Evolutionary conservation across 2,888 invertebrate species (phyloP).

Genomic region (Andricus quercusramuli): DNA sequence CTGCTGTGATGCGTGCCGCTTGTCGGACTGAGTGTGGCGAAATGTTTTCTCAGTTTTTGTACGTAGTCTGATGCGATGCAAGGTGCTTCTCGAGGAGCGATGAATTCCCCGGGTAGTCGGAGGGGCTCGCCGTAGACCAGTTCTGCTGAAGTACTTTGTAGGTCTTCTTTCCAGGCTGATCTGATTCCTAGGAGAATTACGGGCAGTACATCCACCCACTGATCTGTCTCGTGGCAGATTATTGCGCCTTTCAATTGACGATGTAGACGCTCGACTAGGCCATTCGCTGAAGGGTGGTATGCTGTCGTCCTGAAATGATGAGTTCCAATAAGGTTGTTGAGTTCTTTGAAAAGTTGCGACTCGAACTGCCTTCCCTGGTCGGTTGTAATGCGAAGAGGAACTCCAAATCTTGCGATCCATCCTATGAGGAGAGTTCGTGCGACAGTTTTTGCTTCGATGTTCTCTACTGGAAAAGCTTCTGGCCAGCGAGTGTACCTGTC

Average conservation of each 20-base stretch:
- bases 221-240: conserved; percentile 27
- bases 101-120: conserved; percentile 61
- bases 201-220: conserved; percentile 59
- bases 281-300: conserved; percentile 51
- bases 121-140: conserved; percentile 60
- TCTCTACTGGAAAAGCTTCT: conserved; percentile 47
- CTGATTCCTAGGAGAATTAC: conserved; percentile 61
- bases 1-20: too few relatives aligned
- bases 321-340: conserved; percentile 42
- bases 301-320: conserved; percentile 43
- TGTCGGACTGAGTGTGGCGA: not conserved
- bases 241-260: conserved; percentile 41
- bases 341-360: conserved; percentile 52
- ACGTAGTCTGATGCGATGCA: not conserved
- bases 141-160: conserved; percentile 61
- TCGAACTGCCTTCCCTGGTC: conserved; percentile 63
- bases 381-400: conserved; percentile 55
- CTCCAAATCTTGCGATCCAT: conserved; percentile 57
- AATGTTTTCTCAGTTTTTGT: not conserved
- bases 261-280: conserved; percentile 52
- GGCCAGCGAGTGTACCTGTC: conserved; percentile 63
- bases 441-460: conserved; percentile 54
- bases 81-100: conserved; percentile 25
- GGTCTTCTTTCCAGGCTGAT: conserved; percentile 63
- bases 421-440: conserved; percentile 35